Evolutionary conservation across 2,888 invertebrate species (phyloP), one percentile per base, ranked within the genome.

Genomic region (Pseudanteris insignis): DNA sequence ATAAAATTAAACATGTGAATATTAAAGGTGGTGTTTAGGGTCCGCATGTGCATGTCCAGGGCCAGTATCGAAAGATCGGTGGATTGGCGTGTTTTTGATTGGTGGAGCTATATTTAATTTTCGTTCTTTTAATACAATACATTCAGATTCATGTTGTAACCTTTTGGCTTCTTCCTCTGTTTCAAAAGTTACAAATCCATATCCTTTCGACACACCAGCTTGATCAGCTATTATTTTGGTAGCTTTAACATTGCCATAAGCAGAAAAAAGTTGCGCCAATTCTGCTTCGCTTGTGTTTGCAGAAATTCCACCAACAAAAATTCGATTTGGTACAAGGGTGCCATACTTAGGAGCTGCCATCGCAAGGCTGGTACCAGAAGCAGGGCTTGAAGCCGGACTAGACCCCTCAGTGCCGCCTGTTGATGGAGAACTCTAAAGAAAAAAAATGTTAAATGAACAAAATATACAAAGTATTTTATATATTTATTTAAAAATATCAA

Each of bases 271-370:
- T 78, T 92, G 90, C 82, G 92, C 89, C 66, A 97, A 82, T 77
- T 96, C 96, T 46, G 89, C 89, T 82, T 96, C 96, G 37, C 94
- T 94, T 33, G 96, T 96, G 74, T 91, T 93, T 72, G 93, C 87
- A 50, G 95, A 91, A 74, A 97, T 96, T 13, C 96, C 97, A 53
- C 97, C 96, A 41, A 97, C 96, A 81, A 97, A 97, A 74, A 97
- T 92, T 72, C 96, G 84, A 81, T 96, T 96, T 58, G 96, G 96
- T 71, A 96, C 93, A 61, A 95, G 85, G 21, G 94, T 95, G 65
- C 88, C 94, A 51, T 72, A 78, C 65, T 79, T 79, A 30, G 79
- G 79, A 34, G 79, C 78, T 67, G 79, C 78, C 79, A 79, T 79
- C 38, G 74, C 75, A 41, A 78, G 66, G 68, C 76, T 76, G 40